A percentile compares a stretch with the other conserved stretches of the same genome.
Conservation (phyloP, 2,888 invertebrate genomes). For the Pseudeuparius sepicola region DNA sequence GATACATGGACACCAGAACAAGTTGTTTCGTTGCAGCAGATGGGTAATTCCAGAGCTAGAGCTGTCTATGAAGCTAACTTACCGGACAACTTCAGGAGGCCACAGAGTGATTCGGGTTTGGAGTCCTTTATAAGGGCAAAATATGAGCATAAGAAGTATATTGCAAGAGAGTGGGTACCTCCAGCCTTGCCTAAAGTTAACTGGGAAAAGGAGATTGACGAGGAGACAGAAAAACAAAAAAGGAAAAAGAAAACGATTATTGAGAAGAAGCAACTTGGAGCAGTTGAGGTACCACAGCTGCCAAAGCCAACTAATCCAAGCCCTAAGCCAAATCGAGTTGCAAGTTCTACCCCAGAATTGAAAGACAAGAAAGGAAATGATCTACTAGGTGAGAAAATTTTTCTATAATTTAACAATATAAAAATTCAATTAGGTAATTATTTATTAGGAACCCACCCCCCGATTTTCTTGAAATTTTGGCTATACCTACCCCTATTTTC, state of each 20-base stretch:
- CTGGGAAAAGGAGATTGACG: slow-evolving; percentile 53
- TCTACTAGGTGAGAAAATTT: slow-evolving; percentile 24
- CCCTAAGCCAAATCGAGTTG: slow-evolving; percentile 41
- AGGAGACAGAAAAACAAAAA: slow-evolving; percentile 60
- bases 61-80: slow-evolving; percentile 96
- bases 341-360: slow-evolving; percentile 20
- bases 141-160: slow-evolving; percentile 97
- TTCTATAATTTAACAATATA: no score
- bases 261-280: slow-evolving; percentile 36
- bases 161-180: slow-evolving; percentile 95
- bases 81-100: slow-evolving; percentile 87
- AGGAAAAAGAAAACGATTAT: slow-evolving; percentile 62
- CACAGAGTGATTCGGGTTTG: slow-evolving; percentile 86
- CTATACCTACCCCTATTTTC: no score
- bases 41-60: slow-evolving; percentile 94
- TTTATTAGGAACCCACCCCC: no score
- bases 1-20: slow-evolving; percentile 99
- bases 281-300: slow-evolving; percentile 44
- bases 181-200: slow-evolving; percentile 69
- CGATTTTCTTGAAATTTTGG: no score
- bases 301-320: slow-evolving; percentile 50
- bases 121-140: slow-evolving; percentile 96
- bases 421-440: no score
- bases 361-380: slow-evolving; percentile 31
- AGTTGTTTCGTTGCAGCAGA: slow-evolving; percentile 77